Evolutionary conservation across 2,888 invertebrate species (phyloP), one percentile per base, ranked within the genome.

Genomic region (Nemotelus nigrinus): DNA sequence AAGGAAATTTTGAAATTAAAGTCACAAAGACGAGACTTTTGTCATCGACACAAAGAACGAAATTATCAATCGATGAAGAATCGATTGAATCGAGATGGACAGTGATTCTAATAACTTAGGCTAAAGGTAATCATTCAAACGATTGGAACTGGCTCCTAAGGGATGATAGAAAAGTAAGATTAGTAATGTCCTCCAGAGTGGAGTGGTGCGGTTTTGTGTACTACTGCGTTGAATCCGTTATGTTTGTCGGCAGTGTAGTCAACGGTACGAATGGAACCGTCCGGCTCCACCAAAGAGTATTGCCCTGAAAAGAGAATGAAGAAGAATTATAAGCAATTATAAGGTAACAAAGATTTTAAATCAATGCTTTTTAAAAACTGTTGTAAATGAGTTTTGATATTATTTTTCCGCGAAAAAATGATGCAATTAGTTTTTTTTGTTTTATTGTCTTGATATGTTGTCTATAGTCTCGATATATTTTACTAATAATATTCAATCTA

Each of bases 211-310:
- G 87, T 87, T 83, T 87, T 87, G 81, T 87, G 87, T 43, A 87
- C 87, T 50, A 87, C 86, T 55, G 87, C 87, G 80, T 87, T 87
- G 83, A 87, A 87, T 67, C 87, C 87, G 77, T 87, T 87, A 81
- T 87, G 87, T 81, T 87, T 87, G 78, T 87, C 87, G 77, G 87
- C 87, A 50, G 87, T 87, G 79, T 87, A 87, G 81, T 87, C 87
- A 60, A 87, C 87, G 55, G 93, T 93, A 81, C 93, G 89, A 80
- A 93, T 91, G 76, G 92, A 92, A 80, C 93, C 93, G 86, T 93
- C 93, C 74, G 93, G 92, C 86, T 93, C 93, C 81, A 92, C 91
- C 83, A 91, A 87, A 8, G 91, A 91, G 85, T 91, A 91, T 84
- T 91, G 91, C 47, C 87, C 85, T 84, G 77, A 44, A 81, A 79